phyloP scores from a whole-genome alignment of 1,140 invertebrate species.

The Drosophila bipectinata region DNA sequence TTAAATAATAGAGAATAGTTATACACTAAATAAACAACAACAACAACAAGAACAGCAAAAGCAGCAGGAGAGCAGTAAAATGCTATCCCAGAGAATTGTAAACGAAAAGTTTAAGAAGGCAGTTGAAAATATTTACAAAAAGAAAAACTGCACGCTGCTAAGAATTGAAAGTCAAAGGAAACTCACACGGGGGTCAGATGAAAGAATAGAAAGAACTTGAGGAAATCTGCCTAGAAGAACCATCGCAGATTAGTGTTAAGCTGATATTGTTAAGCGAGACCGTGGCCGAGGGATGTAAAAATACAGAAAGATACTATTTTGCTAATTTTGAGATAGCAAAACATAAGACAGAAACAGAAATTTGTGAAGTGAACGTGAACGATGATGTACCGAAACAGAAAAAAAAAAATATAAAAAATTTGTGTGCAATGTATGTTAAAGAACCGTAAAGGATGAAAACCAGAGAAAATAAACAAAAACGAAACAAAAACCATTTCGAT shows the following conservation, averaged over 20 bases:
- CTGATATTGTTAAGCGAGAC: slow-evolving; percentile 42
- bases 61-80: slow-evolving; percentile 10
- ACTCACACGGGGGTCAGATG: slow-evolving; percentile 5
- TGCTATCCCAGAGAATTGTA: slow-evolving; percentile 40
- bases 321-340: slow-evolving; percentile 48
- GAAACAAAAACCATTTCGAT: slow-evolving; percentile 48
- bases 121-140: slow-evolving; percentile 61
- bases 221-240: slow-evolving; percentile 32
- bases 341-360: slow-evolving; percentile 33
- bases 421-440: slow-evolving; percentile 72
- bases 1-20: slow-evolving; percentile 78
- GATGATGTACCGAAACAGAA: slow-evolving; percentile 30
- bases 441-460: slow-evolving; percentile 32
- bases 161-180: slow-evolving; percentile 22
- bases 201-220: slow-evolving; percentile 24
- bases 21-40: slow-evolving; percentile 69
- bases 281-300: slow-evolving; percentile 38
- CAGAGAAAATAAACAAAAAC: slow-evolving; percentile 36
- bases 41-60: slow-evolving; percentile 17
- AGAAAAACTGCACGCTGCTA: slow-evolving; percentile 39
- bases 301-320: slow-evolving; percentile 44
- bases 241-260: slow-evolving; percentile 43
- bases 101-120: slow-evolving; percentile 24
- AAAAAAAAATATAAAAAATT: slow-evolving; percentile 38
- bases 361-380: slow-evolving; percentile 33